phyloP scores from a whole-genome alignment of 2,888 invertebrate species.

The Amphipyra berbera region DNA sequence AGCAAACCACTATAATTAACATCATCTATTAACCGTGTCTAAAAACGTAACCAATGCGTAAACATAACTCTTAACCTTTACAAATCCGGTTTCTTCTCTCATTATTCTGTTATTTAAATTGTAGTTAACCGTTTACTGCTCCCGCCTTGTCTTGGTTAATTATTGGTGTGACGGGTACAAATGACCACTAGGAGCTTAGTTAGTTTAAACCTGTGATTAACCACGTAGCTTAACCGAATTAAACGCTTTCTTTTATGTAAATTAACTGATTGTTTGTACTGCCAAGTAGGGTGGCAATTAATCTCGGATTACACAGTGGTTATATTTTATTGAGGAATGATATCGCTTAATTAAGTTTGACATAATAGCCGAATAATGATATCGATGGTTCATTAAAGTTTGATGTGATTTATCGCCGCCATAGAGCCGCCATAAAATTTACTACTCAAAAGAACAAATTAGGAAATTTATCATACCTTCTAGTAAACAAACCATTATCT shows the following conservation, averaged over 20 bases:
- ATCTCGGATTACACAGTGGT: slow-evolving; percentile 68
- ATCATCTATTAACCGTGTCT: slow-evolving; percentile 72
- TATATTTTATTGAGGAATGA: slow-evolving; percentile 68
- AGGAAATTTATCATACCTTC: slow-evolving; percentile 41
- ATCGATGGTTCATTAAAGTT: slow-evolving; percentile 66
- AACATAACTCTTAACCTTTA: slow-evolving; percentile 78
- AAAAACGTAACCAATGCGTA: slow-evolving; percentile 65
- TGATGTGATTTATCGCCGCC: slow-evolving; percentile 64
- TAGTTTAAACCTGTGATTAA: slow-evolving; percentile 82
- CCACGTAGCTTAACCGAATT: slow-evolving; percentile 82
- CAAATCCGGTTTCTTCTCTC: slow-evolving; percentile 74
- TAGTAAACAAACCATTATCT: slow-evolving; percentile 38
- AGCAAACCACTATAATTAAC: slow-evolving; percentile 62
- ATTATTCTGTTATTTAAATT: slow-evolving; percentile 81
- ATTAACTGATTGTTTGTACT: slow-evolving; percentile 82
- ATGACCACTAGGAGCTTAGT: slow-evolving; percentile 80
- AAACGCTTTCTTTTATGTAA: slow-evolving; percentile 87
- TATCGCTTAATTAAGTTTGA: slow-evolving; percentile 69
- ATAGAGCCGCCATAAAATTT: slow-evolving; percentile 53
- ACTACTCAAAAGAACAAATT: slow-evolving; percentile 50
- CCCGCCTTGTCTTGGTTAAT: slow-evolving; percentile 79
- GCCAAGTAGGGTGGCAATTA: slow-evolving; percentile 69
- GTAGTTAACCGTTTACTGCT: slow-evolving; percentile 80
- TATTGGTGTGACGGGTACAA: slow-evolving; percentile 84
- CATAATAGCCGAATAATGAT: slow-evolving; percentile 68